Evolutionary conservation across 2,888 invertebrate species (phyloP).

Genomic region (Andrena minutula): DNA sequence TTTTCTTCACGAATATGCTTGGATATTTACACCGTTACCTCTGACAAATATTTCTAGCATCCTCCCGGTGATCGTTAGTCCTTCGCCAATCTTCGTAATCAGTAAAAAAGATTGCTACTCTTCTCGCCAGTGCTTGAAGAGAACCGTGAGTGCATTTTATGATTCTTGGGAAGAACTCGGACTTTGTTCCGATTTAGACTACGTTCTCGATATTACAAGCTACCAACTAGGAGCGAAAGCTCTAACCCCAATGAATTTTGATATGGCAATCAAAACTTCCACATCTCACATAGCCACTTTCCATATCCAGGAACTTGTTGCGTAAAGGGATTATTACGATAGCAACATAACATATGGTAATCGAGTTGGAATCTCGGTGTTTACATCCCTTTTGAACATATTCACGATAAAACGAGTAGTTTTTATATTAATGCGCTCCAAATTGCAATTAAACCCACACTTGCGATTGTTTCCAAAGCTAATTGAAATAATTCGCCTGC

Average conservation of each 20-base stretch:
- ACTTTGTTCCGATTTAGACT: too few relatives aligned
- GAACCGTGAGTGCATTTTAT: background rate
- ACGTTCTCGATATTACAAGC: background rate
- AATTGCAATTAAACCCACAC: background rate
- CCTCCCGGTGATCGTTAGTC: background rate
- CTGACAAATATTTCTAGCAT: slow-evolving; percentile 29
- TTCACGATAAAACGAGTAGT: background rate
- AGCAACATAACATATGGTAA: slow-evolving; percentile 5
- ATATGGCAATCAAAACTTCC: slow-evolving; percentile 29
- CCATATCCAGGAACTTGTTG: background rate
- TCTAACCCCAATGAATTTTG: slow-evolving; percentile 12
- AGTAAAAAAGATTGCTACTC: too few relatives aligned
- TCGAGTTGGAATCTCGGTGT: slow-evolving; percentile 2
- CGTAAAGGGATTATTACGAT: background rate
- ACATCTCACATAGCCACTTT: background rate
- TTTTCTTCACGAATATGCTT: slow-evolving; percentile 43
- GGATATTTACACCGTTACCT: background rate
- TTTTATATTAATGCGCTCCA: background rate
- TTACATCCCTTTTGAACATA: background rate
- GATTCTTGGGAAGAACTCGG: background rate
- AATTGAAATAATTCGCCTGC: background rate
- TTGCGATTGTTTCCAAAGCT: too few relatives aligned
- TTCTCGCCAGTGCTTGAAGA: background rate
- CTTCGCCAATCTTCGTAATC: background rate
- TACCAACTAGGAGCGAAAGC: background rate